These are phyloP conservation scores for Bagarius yarrelli DNA, from an alignment of 2,113 vertebrate genomes.

Conservation along the genomic window DNA sequence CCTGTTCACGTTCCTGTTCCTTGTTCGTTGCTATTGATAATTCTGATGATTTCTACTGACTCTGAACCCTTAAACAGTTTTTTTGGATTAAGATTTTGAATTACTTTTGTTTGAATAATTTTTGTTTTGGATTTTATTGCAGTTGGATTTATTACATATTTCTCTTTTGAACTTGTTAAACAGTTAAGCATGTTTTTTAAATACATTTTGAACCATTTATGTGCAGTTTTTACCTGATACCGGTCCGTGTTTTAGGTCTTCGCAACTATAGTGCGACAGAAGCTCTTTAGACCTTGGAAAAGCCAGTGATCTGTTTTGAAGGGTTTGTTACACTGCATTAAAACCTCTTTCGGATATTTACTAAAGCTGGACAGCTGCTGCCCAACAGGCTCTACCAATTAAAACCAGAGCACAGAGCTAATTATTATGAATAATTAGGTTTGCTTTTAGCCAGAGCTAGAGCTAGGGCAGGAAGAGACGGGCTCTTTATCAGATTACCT, in stretches of 20 bases:
- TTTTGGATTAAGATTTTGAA: too few species aligned
- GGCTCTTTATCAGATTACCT: conserved; percentile 31
- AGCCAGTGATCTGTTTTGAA: not conserved
- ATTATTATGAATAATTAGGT: conserved; percentile 61
- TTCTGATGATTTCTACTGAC: too few species aligned
- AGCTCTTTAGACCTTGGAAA: not conserved
- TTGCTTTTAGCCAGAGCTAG: conserved; percentile 32
- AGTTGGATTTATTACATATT: too few species aligned
- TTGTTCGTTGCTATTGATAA: too few species aligned
- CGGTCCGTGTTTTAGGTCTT: not conserved
- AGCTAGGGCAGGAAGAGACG: conserved; percentile 11
- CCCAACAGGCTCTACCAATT: conserved; percentile 46
- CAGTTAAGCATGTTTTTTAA: too few species aligned
- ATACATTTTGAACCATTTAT: not conserved
- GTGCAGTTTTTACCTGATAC: not conserved
- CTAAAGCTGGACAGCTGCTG: not conserved
- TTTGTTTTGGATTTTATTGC: too few species aligned
- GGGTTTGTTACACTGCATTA: not conserved
- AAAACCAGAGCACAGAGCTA: conserved; percentile 46
- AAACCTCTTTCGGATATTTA: not conserved
- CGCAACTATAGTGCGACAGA: not conserved
- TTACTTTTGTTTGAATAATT: too few species aligned
- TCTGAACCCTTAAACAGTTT: too few species aligned
- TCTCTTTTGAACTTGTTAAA: too few species aligned
- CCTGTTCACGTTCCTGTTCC: too few species aligned